Evolutionary conservation across 2,888 invertebrate species (phyloP).

Genomic region (Lepidocyrtinus sp.): DNA sequence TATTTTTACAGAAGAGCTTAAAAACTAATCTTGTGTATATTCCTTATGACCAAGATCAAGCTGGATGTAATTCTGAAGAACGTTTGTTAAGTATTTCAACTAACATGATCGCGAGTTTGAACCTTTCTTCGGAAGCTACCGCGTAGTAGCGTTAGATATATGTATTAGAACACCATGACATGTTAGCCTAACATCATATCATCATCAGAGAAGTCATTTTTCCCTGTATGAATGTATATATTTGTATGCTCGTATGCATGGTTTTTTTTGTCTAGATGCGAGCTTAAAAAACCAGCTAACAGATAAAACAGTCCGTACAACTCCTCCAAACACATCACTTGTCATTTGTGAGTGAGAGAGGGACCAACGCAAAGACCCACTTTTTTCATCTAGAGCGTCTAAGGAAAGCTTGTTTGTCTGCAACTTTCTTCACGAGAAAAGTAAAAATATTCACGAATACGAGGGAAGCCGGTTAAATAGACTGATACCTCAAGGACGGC

Average conservation of each 20-base stretch:
- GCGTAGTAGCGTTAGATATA: background rate
- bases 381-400: background rate
- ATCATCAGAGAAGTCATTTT: background rate
- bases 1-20: too few species aligned
- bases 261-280: background rate
- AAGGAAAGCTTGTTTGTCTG: background rate
- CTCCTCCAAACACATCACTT: conserved; percentile 48
- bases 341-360: conserved; percentile 30
- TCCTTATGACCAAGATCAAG: too few species aligned
- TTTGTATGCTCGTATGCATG: too few species aligned
- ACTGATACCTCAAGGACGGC: too few species aligned
- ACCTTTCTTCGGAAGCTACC: conserved; percentile 14
- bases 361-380: background rate
- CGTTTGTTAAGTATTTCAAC: conserved; percentile 7
- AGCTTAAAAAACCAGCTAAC: conserved; percentile 33
- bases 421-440: too few species aligned
- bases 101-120: background rate
- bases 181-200: background rate
- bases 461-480: too few species aligned
- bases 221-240: background rate
- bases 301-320: conserved; percentile 38
- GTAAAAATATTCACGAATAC: too few species aligned
- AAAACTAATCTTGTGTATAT: too few species aligned
- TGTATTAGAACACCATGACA: background rate
- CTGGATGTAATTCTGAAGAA: too few species aligned